These are phyloP conservation scores for Sitta carolinensis DNA, from an alignment of 2,797 vertebrate genomes.

Conservation along the genomic window DNA sequence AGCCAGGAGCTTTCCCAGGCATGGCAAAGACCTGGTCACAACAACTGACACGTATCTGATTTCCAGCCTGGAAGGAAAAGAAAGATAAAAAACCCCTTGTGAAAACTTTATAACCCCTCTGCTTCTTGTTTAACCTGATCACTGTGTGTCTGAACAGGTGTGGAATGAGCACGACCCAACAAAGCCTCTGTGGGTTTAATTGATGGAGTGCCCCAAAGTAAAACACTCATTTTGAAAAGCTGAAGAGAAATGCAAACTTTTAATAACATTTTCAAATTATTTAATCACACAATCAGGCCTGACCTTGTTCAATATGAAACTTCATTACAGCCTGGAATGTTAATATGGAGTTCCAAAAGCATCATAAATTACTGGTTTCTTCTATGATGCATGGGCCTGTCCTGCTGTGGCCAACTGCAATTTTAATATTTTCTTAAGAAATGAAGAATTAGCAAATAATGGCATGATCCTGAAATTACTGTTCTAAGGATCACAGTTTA, in stretches of 20 bases:
- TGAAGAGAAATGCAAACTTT: slow-evolving; percentile 54
- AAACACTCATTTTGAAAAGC: slow-evolving; percentile 26
- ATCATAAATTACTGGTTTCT: slow-evolving; percentile 64
- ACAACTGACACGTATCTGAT: accelerated
- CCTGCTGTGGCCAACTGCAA: slow-evolving; percentile 43
- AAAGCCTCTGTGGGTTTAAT: slow-evolving; percentile 6
- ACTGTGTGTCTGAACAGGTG: background rate
- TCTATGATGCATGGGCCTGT: slow-evolving; percentile 61
- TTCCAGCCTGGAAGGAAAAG: background rate
- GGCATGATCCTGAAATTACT: slow-evolving; percentile 46
- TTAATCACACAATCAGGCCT: slow-evolving; percentile 61
- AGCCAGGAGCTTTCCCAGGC: background rate
- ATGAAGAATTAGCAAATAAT: slow-evolving; percentile 65
- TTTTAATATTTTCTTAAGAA: slow-evolving; percentile 44
- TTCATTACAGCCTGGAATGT: slow-evolving; percentile 62
- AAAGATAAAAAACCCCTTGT: background rate
- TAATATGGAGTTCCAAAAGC: slow-evolving; percentile 55
- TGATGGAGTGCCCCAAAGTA: slow-evolving; percentile 34
- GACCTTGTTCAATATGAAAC: slow-evolving; percentile 56
- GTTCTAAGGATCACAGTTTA: slow-evolving; percentile 27
- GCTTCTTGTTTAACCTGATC: background rate
- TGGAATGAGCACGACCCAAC: background rate
- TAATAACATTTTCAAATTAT: slow-evolving; percentile 61
- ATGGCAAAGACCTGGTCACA: background rate
- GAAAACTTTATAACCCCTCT: background rate